These are phyloP conservation scores for Amazona guildingii DNA, from an alignment of 2,113 vertebrate genomes.

Conservation along the genomic window DNA sequence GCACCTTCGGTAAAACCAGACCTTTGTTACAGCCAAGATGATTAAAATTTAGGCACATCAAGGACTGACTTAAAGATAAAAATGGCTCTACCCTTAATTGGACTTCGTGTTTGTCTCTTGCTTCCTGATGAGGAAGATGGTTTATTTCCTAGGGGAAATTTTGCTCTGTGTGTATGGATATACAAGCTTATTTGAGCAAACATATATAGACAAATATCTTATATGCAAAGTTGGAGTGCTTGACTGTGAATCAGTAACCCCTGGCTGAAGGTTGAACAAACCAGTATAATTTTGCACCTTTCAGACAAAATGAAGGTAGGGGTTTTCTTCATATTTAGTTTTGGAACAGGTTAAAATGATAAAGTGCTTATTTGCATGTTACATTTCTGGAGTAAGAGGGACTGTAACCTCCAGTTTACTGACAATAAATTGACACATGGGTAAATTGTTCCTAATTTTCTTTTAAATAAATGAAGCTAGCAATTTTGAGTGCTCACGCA, in stretches of 20 bases:
- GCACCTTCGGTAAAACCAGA: not conserved
- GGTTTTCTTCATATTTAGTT: not conserved
- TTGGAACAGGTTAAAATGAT: not conserved
- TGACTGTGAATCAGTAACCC: not conserved
- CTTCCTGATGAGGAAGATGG: not conserved
- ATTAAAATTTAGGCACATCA: constrained; percentile 20
- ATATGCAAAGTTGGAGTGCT: not conserved
- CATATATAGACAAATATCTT: not conserved
- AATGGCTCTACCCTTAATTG: not conserved
- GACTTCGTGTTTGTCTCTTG: not conserved
- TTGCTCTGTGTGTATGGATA: not conserved
- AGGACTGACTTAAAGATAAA: not conserved
- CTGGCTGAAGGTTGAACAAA: not conserved
- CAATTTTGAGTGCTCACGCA: fast-evolving
- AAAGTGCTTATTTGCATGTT: not conserved
- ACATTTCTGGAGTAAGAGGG: not conserved
- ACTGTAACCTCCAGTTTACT: not conserved
- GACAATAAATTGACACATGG: not conserved
- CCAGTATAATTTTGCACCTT: not conserved
- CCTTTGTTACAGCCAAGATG: not conserved
- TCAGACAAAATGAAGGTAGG: not conserved
- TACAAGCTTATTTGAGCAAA: not conserved
- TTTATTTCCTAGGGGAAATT: not conserved
- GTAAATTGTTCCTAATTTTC: not conserved
- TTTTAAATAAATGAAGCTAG: not conserved